These are phyloP conservation scores for Protosalanx chinensis DNA, from an alignment of 2,797 vertebrate species.

Conservation along the genomic window DNA sequence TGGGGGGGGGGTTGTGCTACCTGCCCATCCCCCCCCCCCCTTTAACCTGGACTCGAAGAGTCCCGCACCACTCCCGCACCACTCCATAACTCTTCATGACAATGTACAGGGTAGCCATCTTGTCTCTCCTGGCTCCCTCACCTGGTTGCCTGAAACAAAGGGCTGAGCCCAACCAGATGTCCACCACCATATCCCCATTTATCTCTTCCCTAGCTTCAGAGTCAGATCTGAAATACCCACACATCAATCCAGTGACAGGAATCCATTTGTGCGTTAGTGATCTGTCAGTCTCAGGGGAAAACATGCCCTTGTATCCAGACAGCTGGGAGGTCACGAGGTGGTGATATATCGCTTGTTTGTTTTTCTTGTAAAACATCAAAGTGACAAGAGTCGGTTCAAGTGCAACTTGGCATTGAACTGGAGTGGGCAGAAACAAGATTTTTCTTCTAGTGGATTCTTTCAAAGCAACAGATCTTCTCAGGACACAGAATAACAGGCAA, in stretches of 20 bases:
- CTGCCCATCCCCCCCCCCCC: too few species aligned
- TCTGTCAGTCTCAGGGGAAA: conserved; percentile 56
- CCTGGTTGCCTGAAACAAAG: conserved; percentile 27
- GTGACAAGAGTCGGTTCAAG: conserved; percentile 44
- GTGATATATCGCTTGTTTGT: conserved; percentile 51
- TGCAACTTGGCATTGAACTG: conserved; percentile 39
- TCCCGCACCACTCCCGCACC: too few species aligned
- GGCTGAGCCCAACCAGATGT: conserved; percentile 13
- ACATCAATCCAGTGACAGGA: conserved; percentile 59
- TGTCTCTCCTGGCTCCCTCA: conserved; percentile 22
- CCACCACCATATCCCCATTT: conserved; percentile 27
- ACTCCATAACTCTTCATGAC: conserved; percentile 8
- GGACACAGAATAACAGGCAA: conserved; percentile 25
- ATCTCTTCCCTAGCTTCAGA: conserved; percentile 33
- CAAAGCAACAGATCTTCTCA: conserved; percentile 29
- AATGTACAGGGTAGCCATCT: conserved; percentile 26
- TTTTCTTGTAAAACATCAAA: conserved; percentile 14
- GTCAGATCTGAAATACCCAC: conserved; percentile 41
- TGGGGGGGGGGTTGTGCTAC: conserved; percentile 26
- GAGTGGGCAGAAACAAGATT: conserved; percentile 31
- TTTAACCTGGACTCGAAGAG: too few species aligned
- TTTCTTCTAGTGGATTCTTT: conserved; percentile 13
- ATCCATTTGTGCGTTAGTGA: conserved; percentile 63
- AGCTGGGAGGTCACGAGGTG: conserved; percentile 37
- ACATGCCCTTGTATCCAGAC: conserved; percentile 58